Conservation (phyloP, 1,140 invertebrate genomes). For the Oncopodura yosiiana region DNA sequence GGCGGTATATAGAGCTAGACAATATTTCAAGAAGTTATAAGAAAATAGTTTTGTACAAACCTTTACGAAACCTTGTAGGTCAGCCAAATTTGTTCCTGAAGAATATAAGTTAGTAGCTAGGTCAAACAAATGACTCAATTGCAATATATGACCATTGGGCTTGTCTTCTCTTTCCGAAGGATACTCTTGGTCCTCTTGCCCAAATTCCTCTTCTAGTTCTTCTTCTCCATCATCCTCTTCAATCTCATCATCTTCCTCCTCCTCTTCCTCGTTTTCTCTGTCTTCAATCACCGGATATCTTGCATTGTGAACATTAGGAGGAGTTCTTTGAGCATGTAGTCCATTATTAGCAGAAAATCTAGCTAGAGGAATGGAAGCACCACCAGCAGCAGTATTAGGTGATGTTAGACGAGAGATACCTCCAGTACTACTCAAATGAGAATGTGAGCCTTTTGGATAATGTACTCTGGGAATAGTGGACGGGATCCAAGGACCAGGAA, state of each 20-base stretch:
- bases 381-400: too few relatives aligned
- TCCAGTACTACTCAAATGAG: too few relatives aligned
- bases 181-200: neutral
- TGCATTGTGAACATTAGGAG: neutral
- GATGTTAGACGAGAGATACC: too few relatives aligned
- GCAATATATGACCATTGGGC: neutral
- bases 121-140: slow-evolving; percentile 21
- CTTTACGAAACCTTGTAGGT: slow-evolving; percentile 19
- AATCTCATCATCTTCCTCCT: slow-evolving; percentile 1
- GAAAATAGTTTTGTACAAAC: slow-evolving; percentile 10
- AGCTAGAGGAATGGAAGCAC: too few relatives aligned
- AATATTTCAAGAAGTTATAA: neutral
- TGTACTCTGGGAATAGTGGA: too few relatives aligned
- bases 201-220: neutral
- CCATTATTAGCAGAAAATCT: too few relatives aligned
- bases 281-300: neutral
- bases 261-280: neutral
- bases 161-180: slow-evolving; percentile 15
- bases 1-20: too few relatives aligned
- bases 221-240: slow-evolving; percentile 19
- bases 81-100: slow-evolving; percentile 17
- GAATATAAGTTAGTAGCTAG: slow-evolving; percentile 23
- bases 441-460: too few relatives aligned
- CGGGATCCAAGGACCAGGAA: too few relatives aligned
- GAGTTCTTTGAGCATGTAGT: too few relatives aligned